Conservation (phyloP, 92 coral and sea anemone genomes). For the Epizoanthus stellaris region DNA sequence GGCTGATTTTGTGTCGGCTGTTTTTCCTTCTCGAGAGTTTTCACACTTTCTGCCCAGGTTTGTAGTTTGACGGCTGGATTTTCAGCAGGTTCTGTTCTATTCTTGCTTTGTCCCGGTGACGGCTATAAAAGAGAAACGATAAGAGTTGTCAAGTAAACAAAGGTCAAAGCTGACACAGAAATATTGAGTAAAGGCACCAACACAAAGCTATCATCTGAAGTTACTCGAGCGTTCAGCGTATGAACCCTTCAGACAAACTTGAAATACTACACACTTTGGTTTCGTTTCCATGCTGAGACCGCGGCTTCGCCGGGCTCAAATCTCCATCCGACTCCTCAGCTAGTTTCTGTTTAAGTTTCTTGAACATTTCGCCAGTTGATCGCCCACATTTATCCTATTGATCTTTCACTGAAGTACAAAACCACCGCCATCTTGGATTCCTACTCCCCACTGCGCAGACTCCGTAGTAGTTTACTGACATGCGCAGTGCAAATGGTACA, state of each 20-base stretch:
- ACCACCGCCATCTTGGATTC: conserved; percentile 95
- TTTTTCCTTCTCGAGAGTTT: conserved; percentile 43
- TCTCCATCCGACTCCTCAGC: conserved; percentile 97
- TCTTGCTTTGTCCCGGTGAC: conserved; percentile 19
- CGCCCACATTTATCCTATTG: conserved; percentile 50
- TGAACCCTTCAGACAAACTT: conserved; percentile 12
- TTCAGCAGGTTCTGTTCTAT: conserved; percentile 31
- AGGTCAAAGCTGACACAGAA: conserved; percentile 44
- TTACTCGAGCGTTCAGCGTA: conserved; percentile 50
- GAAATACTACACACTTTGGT: conserved; percentile 15
- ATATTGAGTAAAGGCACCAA: conserved; percentile 19
- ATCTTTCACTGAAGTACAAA: conserved; percentile 51
- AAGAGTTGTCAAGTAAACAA: conserved; percentile 37
- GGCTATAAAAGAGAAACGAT: conserved; percentile 17
- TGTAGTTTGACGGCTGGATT: conserved; percentile 35
- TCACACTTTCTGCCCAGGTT: conserved; percentile 46
- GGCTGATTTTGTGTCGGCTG: conserved; percentile 43
- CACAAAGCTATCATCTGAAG: conserved; percentile 41
- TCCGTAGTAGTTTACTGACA: conserved; percentile 36
- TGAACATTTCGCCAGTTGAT: conserved; percentile 81
- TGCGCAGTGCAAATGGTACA: conserved; percentile 77
- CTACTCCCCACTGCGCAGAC: conserved; percentile 60
- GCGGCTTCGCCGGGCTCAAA: conserved; percentile 72
- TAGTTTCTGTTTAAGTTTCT: conserved; percentile 92
- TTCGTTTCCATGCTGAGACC: conserved; percentile 39